A percentile compares a stretch with the other conserved stretches of the same genome.
Evolutionary conservation across 2,113 vertebrate genomes (phyloP).

Genomic region (Taurulus bubalis): DNA sequence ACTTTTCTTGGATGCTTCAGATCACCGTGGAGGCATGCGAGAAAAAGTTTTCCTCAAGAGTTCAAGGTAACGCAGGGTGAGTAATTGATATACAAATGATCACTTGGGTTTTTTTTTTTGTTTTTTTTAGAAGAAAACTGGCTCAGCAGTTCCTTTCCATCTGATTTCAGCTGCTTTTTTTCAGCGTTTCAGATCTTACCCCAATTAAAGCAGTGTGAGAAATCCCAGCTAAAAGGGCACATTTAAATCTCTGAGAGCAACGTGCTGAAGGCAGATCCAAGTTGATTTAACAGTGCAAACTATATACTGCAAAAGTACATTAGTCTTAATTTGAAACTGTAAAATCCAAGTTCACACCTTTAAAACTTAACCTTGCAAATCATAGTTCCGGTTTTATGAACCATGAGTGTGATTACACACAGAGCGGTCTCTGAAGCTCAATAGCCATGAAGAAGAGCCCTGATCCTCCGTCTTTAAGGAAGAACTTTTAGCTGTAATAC

Average conservation of each 20-base stretch:
- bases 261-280: not conserved
- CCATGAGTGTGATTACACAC: not conserved
- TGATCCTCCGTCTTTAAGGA: not conserved
- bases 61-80: not conserved
- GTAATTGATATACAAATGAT: constrained; percentile 4
- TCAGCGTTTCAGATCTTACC: not conserved
- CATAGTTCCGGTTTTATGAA: not conserved
- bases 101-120: not conserved
- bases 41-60: not conserved
- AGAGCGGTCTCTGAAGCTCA: not conserved
- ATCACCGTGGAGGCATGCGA: not conserved
- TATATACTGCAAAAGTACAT: not conserved
- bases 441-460: not conserved
- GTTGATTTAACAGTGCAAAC: not conserved
- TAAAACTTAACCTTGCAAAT: constrained; percentile 3
- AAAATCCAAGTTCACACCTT: not conserved
- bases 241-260: constrained; percentile 3
- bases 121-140: not conserved
- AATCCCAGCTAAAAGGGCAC: constrained; percentile 2
- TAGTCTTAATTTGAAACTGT: not conserved
- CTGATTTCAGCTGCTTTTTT: not conserved
- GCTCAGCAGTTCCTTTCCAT: not conserved
- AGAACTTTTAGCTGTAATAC: not conserved
- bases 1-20: not conserved
- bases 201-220: constrained; percentile 15